Percentiles rank a stretch among this genome's conserved stretches.
phyloP scores from a whole-genome alignment of 2,113 vertebrate species.

The Accipiter virgatus region DNA sequence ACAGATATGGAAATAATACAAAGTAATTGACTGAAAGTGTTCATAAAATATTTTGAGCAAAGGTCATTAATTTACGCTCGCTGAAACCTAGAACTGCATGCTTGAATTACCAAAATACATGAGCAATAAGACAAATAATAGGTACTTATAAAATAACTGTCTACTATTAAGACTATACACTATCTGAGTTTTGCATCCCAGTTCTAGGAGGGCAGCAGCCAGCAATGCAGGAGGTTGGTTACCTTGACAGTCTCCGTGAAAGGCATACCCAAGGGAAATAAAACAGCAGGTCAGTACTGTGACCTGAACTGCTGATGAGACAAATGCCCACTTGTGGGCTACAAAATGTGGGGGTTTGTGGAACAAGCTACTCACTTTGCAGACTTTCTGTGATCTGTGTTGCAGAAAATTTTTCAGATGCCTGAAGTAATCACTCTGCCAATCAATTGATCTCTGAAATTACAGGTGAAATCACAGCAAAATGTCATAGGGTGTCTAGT shows the following conservation, averaged over 20 bases:
- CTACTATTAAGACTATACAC: not conserved
- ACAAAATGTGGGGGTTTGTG: not conserved
- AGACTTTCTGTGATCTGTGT: not conserved
- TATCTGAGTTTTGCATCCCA: not conserved
- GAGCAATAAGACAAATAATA: not conserved
- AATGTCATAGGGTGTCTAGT: not conserved
- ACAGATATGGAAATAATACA: slow-evolving; percentile 43
- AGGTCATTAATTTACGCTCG: not conserved
- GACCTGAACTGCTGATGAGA: not conserved
- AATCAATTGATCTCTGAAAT: not conserved
- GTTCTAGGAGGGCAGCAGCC: not conserved
- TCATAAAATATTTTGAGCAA: slow-evolving; percentile 39
- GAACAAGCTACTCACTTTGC: not conserved
- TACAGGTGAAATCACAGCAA: not conserved
- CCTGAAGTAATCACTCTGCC: not conserved
- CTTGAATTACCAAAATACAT: not conserved
- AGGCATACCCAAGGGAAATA: not conserved
- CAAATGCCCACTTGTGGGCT: not conserved
- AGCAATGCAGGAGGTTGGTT: not conserved
- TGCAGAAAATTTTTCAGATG: not conserved
- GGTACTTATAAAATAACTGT: not conserved
- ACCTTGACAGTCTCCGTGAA: not conserved
- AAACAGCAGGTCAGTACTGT: not conserved
- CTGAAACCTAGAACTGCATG: not conserved
- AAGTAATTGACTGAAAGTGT: slow-evolving; percentile 1